Evolutionary conservation across 2,797 vertebrate genomes (phyloP).

Genomic region (Telmatherina bonti): DNA sequence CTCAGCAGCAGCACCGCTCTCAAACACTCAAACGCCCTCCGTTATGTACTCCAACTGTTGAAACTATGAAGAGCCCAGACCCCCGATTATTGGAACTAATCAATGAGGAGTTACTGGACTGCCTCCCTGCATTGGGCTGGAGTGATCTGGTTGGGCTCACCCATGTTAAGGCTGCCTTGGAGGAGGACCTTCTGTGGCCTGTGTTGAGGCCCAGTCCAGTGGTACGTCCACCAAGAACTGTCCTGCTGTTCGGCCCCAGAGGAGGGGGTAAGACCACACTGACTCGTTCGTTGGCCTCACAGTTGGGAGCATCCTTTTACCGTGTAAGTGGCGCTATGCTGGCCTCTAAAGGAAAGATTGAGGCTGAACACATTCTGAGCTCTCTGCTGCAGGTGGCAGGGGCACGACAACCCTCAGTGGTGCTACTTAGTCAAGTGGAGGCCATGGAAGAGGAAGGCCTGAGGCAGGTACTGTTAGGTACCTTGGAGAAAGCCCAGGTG

Average conservation of each 20-base stretch:
- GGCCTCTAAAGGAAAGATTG: conserved; percentile 89
- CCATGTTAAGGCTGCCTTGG: conserved; percentile 89
- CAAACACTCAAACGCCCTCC: conserved; percentile 74
- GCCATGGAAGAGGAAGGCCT: conserved; percentile 83
- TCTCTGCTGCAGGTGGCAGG: conserved; percentile 89
- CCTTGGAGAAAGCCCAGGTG: conserved; percentile 87
- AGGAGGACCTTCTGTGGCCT: conserved; percentile 96
- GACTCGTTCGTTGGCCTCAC: conserved; percentile 91
- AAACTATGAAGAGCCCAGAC: conserved; percentile 87
- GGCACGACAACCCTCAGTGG: conserved; percentile 88
- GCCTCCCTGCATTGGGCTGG: conserved; percentile 90
- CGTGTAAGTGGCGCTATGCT: conserved; percentile 86
- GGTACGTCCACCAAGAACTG: conserved; percentile 84
- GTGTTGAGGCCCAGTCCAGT: conserved; percentile 86
- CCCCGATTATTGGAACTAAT: conserved; percentile 88
- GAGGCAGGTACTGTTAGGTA: conserved; percentile 88
- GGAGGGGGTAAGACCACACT: conserved; percentile 91
- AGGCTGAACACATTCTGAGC: conserved; percentile 91
- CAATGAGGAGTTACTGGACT: conserved; percentile 90
- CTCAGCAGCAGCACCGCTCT: conserved; percentile 77
- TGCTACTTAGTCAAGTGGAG: conserved; percentile 93
- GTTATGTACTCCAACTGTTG: conserved; percentile 76
- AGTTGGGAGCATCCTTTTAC: conserved; percentile 91
- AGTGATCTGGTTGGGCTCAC: conserved; percentile 90
- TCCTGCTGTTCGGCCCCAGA: conserved; percentile 92